A percentile compares a stretch with the other conserved stretches of the same genome.
Evolutionary conservation across 2,888 invertebrate genomes (phyloP).

Genomic region (Nasonovia ribisnigri): DNA sequence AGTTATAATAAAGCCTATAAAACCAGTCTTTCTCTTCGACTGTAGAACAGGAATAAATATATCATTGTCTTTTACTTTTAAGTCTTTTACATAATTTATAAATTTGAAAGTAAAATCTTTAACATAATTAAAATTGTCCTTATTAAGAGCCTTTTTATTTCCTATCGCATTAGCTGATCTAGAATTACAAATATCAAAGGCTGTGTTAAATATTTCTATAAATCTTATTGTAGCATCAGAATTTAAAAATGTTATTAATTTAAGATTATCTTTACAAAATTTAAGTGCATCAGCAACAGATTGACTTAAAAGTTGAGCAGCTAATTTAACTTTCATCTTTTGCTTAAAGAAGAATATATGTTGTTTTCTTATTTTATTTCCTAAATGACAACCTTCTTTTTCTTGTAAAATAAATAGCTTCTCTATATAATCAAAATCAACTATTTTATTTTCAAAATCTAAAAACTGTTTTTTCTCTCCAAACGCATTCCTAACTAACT

Average conservation of each 20-base stretch:
- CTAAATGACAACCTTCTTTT: neutral
- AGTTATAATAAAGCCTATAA: constrained; percentile 15
- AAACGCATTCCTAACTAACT: neutral
- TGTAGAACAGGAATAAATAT: neutral
- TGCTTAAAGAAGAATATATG: neutral
- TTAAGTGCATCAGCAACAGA: too few relatives aligned
- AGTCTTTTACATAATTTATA: neutral
- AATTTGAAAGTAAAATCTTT: neutral
- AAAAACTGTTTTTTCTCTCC: neutral
- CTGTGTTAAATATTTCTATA: neutral
- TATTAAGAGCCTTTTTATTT: constrained; percentile 26
- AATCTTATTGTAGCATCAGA: constrained; percentile 11
- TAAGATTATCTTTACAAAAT: too few relatives aligned
- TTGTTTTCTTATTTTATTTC: neutral
- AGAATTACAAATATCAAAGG: constrained; percentile 15
- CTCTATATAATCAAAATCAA: constrained; percentile 16
- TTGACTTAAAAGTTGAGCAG: too few relatives aligned
- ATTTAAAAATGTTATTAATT: neutral
- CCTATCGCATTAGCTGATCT: constrained; percentile 4
- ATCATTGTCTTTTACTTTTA: constrained; percentile 20
- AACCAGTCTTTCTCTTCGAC: constrained; percentile 12
- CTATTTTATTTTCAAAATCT: neutral
- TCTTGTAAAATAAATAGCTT: neutral
- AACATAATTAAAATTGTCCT: constrained; percentile 19
- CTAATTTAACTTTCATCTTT: too few relatives aligned